Percentiles rank a stretch among this genome's conserved stretches.
phyloP scores from a whole-genome alignment of 2,113 vertebrate genomes.

The Nestor notabilis region DNA sequence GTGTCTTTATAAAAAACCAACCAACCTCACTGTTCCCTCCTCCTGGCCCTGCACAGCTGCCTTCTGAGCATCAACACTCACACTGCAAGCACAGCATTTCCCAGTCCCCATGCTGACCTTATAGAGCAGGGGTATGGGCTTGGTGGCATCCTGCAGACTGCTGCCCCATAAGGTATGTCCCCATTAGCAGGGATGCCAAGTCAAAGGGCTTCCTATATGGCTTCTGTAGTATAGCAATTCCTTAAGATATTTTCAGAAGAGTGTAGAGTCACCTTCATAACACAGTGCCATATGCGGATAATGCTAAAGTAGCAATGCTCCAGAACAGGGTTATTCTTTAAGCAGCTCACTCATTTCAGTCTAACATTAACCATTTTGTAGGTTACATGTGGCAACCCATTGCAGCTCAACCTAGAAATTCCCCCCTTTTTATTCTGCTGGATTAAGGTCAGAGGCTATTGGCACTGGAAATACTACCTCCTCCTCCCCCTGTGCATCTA shows the following conservation, averaged over 20 bases:
- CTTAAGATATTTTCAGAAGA: background rate
- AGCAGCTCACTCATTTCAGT: background rate
- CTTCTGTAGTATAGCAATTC: background rate
- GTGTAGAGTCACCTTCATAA: background rate
- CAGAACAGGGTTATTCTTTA: background rate
- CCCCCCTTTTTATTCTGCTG: background rate
- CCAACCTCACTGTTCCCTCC: background rate
- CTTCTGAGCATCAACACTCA: background rate
- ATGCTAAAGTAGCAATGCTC: background rate
- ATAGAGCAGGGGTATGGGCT: background rate
- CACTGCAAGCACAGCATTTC: background rate
- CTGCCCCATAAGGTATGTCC: background rate
- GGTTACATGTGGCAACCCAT: background rate
- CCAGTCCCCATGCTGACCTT: background rate
- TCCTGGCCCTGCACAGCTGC: background rate
- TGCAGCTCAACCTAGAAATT: background rate
- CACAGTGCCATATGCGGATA: rapidly evolving
- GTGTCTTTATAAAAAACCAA: background rate
- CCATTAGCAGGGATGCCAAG: background rate
- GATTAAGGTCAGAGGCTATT: background rate
- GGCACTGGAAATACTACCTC: background rate
- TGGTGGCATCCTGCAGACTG: background rate
- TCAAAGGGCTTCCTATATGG: too few species aligned
- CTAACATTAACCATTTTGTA: background rate
- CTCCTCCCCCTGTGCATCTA: background rate